Evolutionary conservation across 2,888 invertebrate genomes (phyloP).

Genomic region (Allophyes oxyacanthae): DNA sequence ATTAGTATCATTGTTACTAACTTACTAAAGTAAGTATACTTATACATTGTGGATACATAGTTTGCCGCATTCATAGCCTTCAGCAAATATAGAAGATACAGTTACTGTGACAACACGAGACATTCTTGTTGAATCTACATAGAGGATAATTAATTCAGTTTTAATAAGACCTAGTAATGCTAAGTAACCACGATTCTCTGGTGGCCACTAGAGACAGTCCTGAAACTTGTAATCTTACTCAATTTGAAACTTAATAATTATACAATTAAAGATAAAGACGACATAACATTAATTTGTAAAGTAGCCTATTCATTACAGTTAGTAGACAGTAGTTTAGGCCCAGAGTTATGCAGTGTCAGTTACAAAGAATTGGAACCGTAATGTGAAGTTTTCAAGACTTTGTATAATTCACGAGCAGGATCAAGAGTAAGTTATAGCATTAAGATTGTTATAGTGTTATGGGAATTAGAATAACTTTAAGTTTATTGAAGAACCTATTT

Average conservation of each 20-base stretch:
- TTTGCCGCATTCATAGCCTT: not conserved
- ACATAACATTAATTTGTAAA: slow-evolving; percentile 56
- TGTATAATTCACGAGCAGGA: slow-evolving; percentile 21
- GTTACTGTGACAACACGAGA: not conserved
- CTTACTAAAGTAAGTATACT: no score
- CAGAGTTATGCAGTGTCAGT: slow-evolving; percentile 40
- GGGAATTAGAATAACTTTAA: slow-evolving; percentile 21
- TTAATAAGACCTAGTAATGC: slow-evolving; percentile 33
- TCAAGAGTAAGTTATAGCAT: slow-evolving; percentile 26
- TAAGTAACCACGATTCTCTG: slow-evolving; percentile 37
- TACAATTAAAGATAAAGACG: slow-evolving; percentile 58
- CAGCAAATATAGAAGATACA: not conserved
- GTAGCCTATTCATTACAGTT: slow-evolving; percentile 44
- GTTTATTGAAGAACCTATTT: slow-evolving; percentile 2
- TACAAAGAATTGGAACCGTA: slow-evolving; percentile 45
- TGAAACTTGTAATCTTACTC: slow-evolving; percentile 52
- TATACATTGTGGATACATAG: not conserved
- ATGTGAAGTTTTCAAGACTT: slow-evolving; percentile 38
- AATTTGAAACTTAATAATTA: slow-evolving; percentile 58
- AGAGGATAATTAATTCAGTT: slow-evolving; percentile 18
- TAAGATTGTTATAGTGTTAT: slow-evolving; percentile 7
- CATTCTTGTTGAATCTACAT: slow-evolving; percentile 23
- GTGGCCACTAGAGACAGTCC: slow-evolving; percentile 43
- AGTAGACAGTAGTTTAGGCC: slow-evolving; percentile 40
- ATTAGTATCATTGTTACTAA: no score